Evolutionary conservation across 2,888 invertebrate genomes (phyloP).

Genomic region (Andrena minutula): DNA sequence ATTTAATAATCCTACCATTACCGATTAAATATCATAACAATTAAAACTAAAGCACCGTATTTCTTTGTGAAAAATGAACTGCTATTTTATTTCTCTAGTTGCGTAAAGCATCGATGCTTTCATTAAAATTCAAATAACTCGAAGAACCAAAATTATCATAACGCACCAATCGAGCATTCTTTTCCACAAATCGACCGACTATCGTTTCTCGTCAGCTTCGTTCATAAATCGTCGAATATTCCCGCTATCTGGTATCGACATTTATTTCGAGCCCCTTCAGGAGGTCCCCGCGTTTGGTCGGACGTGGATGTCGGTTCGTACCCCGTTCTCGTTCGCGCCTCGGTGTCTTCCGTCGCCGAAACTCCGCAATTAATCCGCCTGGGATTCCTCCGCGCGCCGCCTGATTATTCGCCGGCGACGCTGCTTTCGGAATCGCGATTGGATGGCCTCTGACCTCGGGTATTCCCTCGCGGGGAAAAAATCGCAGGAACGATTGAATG

Average conservation of each 20-base stretch:
- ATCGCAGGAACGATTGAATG: constrained; percentile 57
- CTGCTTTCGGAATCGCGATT: constrained; percentile 58
- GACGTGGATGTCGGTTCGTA: constrained; percentile 4
- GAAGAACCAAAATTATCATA: too few species aligned
- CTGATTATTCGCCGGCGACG: constrained; percentile 53
- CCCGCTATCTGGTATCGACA: neutral
- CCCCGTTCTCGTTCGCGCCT: neutral
- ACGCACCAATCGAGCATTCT: neutral
- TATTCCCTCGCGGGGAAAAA: constrained; percentile 55
- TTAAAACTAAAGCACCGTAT: too few species aligned
- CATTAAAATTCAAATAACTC: too few species aligned
- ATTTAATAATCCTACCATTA: too few species aligned
- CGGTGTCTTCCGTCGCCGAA: constrained; percentile 40
- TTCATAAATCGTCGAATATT: neutral
- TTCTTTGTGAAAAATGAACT: too few species aligned
- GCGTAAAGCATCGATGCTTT: too few species aligned
- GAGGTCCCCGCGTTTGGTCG: neutral
- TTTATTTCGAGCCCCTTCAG: neutral
- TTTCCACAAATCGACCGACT: neutral
- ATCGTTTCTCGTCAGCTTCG: neutral
- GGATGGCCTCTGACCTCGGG: constrained; percentile 59
- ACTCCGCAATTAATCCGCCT: constrained; percentile 52
- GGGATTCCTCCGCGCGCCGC: constrained; percentile 44
- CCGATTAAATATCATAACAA: too few species aligned
- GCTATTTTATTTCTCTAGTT: too few species aligned